phyloP scores from a whole-genome alignment of 2,888 invertebrate genomes.

The Rhorus exstirpatorius region DNA sequence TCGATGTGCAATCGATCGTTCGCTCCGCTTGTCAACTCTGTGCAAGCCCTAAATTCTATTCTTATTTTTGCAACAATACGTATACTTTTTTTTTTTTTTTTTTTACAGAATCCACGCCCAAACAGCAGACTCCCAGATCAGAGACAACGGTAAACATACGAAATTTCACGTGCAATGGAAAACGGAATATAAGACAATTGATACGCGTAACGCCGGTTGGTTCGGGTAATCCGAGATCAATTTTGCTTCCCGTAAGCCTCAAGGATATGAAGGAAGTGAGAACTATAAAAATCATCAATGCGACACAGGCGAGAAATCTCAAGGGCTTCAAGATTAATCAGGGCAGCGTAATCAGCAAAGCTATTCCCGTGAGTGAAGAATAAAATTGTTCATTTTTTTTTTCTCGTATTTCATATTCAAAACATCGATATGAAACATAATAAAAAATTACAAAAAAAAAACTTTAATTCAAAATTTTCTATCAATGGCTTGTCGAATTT shows the following conservation, averaged over 20 bases:
- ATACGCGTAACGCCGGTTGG: slow-evolving; percentile 84
- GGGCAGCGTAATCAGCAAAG: slow-evolving; percentile 80
- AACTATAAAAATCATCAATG: slow-evolving; percentile 91
- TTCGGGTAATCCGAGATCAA: slow-evolving; percentile 88
- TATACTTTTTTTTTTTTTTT: slow-evolving; percentile 25
- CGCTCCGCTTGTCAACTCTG: too few relatives aligned
- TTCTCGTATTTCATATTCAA: too few relatives aligned
- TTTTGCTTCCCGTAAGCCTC: slow-evolving; percentile 90
- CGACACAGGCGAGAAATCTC: slow-evolving; percentile 85
- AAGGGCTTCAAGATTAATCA: slow-evolving; percentile 83
- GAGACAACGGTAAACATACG: slow-evolving; percentile 76
- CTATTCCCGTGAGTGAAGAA: slow-evolving; percentile 78
- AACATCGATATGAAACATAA: too few relatives aligned
- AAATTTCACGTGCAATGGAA: slow-evolving; percentile 78
- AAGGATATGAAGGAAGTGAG: slow-evolving; percentile 91
- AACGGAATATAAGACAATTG: slow-evolving; percentile 81
- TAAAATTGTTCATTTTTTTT: not conserved
- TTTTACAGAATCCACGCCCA: slow-evolving; percentile 73
- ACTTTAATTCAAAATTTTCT: too few relatives aligned
- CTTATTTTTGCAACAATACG: not conserved
- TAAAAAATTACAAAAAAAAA: too few relatives aligned
- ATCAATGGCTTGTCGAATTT: too few relatives aligned
- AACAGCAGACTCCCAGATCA: slow-evolving; percentile 75
- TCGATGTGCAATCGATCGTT: too few relatives aligned
- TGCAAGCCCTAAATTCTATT: too few relatives aligned